phyloP scores from a whole-genome alignment of 2,888 invertebrate genomes.

The Dendrolimus pini region DNA sequence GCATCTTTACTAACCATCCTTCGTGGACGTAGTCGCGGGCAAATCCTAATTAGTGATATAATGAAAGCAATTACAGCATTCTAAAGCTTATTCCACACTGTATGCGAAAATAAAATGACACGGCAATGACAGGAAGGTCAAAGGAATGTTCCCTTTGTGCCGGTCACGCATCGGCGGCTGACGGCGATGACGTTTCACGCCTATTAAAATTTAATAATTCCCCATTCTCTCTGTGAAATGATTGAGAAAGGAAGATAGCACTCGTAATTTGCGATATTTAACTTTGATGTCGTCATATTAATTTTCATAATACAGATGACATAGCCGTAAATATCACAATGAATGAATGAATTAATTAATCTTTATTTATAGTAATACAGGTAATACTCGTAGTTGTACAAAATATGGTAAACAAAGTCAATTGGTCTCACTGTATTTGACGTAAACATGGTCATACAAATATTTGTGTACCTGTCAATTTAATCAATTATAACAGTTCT shows the following conservation, averaged over 20 bases:
- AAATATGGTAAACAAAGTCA: too few species aligned
- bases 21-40: too few species aligned
- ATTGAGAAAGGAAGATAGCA: slow-evolving; percentile 8
- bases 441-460: too few species aligned
- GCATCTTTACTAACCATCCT: too few species aligned
- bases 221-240: slow-evolving; percentile 40
- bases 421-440: too few species aligned
- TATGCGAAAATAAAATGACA: slow-evolving; percentile 30
- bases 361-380: too few species aligned
- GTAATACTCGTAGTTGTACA: too few species aligned
- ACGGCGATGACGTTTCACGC: slow-evolving; percentile 25
- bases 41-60: slow-evolving; percentile 5
- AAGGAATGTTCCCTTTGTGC: slow-evolving; percentile 51
- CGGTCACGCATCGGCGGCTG: slow-evolving; percentile 37
- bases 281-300: slow-evolving; percentile 19
- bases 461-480: too few species aligned
- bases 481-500: too few species aligned
- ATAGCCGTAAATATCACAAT: too few species aligned
- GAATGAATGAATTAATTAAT: too few species aligned
- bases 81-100: slow-evolving; percentile 22
- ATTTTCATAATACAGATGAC: slow-evolving; percentile 6
- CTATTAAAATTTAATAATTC: slow-evolving; percentile 50
- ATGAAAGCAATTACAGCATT: slow-evolving; percentile 29
- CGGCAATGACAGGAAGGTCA: slow-evolving; percentile 34
- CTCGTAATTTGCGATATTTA: slow-evolving; percentile 11